Conservation (phyloP, 1,140 invertebrate species). For the Listronotus bonariensis region DNA sequence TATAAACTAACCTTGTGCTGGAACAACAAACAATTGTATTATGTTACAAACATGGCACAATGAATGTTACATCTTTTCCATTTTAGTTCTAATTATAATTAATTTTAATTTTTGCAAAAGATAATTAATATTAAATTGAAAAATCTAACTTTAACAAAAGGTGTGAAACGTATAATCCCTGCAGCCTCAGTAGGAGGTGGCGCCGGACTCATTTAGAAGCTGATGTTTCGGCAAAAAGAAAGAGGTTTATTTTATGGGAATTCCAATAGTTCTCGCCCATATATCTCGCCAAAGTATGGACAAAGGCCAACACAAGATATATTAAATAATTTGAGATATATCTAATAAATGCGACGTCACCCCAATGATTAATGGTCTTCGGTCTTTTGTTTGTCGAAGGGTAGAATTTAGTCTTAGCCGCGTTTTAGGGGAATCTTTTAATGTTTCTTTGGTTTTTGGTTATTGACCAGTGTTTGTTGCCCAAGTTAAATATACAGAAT, state of each 20-base stretch:
- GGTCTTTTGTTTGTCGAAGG: slow-evolving; percentile 29
- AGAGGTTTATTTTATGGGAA: slow-evolving; percentile 20
- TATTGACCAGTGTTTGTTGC: too few relatives aligned
- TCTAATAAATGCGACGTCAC: slow-evolving; percentile 33
- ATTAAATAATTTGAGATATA: slow-evolving; percentile 38
- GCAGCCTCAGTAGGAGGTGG: slow-evolving; percentile 24
- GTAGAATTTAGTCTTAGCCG: slow-evolving; percentile 26
- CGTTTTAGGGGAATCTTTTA: slow-evolving; percentile 14
- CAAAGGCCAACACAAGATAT: slow-evolving; percentile 26
- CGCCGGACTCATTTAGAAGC: slow-evolving; percentile 19
- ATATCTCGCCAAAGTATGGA: slow-evolving; percentile 34
- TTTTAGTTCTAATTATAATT: too few relatives aligned
- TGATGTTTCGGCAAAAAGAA: slow-evolving; percentile 25
- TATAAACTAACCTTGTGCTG: too few relatives aligned
- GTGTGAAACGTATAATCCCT: slow-evolving; percentile 21
- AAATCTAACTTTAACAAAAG: slow-evolving; percentile 11
- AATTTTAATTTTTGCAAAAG: too few relatives aligned
- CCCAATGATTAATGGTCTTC: slow-evolving; percentile 26
- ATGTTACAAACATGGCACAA: too few relatives aligned
- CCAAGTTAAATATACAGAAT: too few relatives aligned
- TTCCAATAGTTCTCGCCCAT: slow-evolving; percentile 32
- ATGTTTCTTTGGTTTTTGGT: neutral
- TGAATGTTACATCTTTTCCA: too few relatives aligned
- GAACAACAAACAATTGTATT: too few relatives aligned
- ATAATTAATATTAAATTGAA: slow-evolving; percentile 2